A percentile compares a stretch with the other conserved stretches of the same genome.
Evolutionary conservation across 2,888 invertebrate genomes (phyloP).

Genomic region (Spodoptera littoralis): DNA sequence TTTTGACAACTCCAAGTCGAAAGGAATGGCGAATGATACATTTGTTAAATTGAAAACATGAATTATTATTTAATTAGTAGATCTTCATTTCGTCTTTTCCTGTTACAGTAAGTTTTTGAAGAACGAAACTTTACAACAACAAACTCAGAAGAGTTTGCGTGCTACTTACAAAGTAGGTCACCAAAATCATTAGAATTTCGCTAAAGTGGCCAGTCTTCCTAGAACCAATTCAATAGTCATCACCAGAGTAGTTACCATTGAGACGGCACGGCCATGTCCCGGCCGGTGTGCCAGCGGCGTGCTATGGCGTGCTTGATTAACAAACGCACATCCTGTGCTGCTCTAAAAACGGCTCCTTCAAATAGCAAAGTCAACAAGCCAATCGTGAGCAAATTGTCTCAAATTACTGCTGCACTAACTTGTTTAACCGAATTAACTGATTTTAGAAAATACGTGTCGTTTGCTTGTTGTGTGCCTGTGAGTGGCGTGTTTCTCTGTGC

Average conservation of each 20-base stretch:
- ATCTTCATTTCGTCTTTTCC: no score
- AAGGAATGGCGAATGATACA: no score
- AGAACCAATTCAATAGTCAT: slow-evolving; percentile 25
- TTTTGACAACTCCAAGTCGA: no score
- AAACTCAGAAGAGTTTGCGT: neutral
- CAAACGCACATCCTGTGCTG: slow-evolving; percentile 69
- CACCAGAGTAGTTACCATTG: slow-evolving; percentile 19
- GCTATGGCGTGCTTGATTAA: slow-evolving; percentile 65
- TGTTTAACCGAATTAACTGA: slow-evolving; percentile 81
- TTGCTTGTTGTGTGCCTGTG: slow-evolving; percentile 36
- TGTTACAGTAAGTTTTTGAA: no score
- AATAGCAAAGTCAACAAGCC: slow-evolving; percentile 79
- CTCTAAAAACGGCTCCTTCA: slow-evolving; percentile 66
- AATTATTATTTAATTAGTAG: no score
- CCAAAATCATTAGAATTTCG: neutral
- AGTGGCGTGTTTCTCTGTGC: slow-evolving; percentile 50
- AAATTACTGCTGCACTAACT: slow-evolving; percentile 79
- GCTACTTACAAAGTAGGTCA: neutral
- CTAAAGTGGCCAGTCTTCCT: slow-evolving; percentile 7
- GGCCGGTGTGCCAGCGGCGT: slow-evolving; percentile 41
- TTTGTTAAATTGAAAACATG: no score
- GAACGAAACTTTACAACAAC: no score
- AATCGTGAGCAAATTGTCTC: slow-evolving; percentile 79
- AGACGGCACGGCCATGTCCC: slow-evolving; percentile 38
- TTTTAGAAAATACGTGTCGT: slow-evolving; percentile 75